phyloP scores from a whole-genome alignment of 2,113 vertebrate species.

The Anarrhichthys ocellatus region DNA sequence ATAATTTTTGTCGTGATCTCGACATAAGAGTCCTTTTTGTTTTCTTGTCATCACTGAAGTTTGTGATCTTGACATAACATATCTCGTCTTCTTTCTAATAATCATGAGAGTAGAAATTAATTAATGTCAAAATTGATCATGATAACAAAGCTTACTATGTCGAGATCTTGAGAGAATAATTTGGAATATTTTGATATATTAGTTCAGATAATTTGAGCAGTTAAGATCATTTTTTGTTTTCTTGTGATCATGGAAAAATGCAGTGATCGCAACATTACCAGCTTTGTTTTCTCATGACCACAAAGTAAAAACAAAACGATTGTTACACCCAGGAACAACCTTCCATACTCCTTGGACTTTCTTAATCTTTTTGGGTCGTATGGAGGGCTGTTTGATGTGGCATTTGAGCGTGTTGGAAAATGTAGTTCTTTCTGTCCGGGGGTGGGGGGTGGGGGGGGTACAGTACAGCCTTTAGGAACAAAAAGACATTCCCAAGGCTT shows the following conservation, averaged over 20 bases:
- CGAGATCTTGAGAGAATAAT: not conserved
- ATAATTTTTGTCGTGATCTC: not conserved
- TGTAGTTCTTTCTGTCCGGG: conserved; percentile 21
- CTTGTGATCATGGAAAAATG: conserved; percentile 9
- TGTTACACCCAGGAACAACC: not conserved
- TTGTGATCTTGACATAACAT: not conserved
- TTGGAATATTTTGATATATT: not conserved
- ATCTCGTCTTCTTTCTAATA: conserved; percentile 7
- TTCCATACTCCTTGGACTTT: conserved; percentile 1
- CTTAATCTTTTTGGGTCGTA: not conserved
- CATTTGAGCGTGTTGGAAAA: conserved; percentile 33
- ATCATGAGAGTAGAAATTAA: not conserved
- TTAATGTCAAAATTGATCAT: not conserved
- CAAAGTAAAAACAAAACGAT: conserved; percentile 11
- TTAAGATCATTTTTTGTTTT: not conserved
- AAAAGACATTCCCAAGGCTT: conserved; percentile 47
- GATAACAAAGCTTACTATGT: not conserved
- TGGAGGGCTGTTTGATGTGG: conserved; percentile 7
- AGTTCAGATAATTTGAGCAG: not conserved
- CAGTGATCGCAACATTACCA: not conserved
- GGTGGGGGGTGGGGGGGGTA: not conserved
- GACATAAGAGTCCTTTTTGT: not conserved
- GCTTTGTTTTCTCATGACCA: not conserved
- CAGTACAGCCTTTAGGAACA: conserved; percentile 31
- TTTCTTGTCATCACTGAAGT: not conserved